Evolutionary conservation across 2,797 vertebrate genomes (phyloP), one percentile per base, ranked within the genome.

Genomic region (Acanthopagrus latus): DNA sequence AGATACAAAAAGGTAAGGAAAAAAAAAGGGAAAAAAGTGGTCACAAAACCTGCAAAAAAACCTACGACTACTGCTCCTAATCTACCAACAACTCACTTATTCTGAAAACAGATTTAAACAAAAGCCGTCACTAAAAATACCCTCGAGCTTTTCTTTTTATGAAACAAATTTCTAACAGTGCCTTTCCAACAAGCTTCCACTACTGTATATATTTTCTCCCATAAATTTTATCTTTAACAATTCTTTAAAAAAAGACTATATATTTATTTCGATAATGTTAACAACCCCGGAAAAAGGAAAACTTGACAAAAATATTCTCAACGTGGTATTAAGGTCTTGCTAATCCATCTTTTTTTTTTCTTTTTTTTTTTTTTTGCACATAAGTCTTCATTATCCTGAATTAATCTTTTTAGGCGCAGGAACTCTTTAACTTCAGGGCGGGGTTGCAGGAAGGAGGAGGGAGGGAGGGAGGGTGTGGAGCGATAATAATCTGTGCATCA

Each of bases 401-500:
- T 79, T 75, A 69, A 86, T 84, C 71, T 87, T 89, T 90, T 93
- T 77, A 87, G 78, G 77, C 5, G 58, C 71, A 88, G 78, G 72
- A 78, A 73, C 71, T 84, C 71, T 92, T 89, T 87, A 85, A 84
- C 73, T 85, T 86, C 38, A 73, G 91, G 91, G 90, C 27, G 86
- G 78, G 86, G 89, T 74, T 76, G 81, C 80, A 76, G 86, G 83
- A 90, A 84, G 63, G 59, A 62, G 69, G 25, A 25, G 25, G 25
- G n/a, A n/a, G 51, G 68, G 60, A 33, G 62, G 73, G 60, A 38
- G 87, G 84, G 71, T 23, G 67, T 60, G 74, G 76, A 44, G 77
- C 10, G 87, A 91, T 91, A 90, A 88, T 88, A 88, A 93, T 91
- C 91, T 92, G 82, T 77, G 73, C 89, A 82, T 91, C 83, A 91